A percentile compares a stretch with the other conserved stretches of the same genome.
These are phyloP conservation scores for Apis laboriosa DNA, from an alignment of 1,140 invertebrate species.

Conservation along the genomic window DNA sequence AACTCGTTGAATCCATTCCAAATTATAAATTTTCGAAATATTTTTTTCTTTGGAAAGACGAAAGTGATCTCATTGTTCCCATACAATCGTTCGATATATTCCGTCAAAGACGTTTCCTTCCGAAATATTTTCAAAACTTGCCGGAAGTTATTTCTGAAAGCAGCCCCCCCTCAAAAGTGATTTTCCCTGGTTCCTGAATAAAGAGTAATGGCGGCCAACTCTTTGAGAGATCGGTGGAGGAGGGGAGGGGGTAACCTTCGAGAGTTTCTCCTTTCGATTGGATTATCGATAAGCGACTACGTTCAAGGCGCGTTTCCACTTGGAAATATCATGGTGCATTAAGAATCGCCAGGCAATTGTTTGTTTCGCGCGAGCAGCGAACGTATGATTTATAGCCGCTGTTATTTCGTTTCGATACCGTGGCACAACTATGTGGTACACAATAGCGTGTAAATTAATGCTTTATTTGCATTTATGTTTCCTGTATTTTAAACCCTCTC, in stretches of 20 bases:
- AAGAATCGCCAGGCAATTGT: background rate
- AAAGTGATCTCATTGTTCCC: too few relatives aligned
- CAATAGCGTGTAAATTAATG: background rate
- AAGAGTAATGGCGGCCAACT: background rate
- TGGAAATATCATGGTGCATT: background rate
- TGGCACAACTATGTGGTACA: background rate
- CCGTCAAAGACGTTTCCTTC: background rate
- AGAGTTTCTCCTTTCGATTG: background rate
- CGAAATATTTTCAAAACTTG: conserved; percentile 2
- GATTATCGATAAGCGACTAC: background rate
- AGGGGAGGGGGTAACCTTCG: background rate
- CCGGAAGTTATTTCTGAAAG: conserved; percentile 6
- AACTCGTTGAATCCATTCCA: too few relatives aligned
- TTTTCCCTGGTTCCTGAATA: background rate
- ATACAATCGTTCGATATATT: background rate
- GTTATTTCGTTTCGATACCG: background rate
- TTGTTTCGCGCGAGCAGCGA: background rate
- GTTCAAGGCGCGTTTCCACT: background rate
- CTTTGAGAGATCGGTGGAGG: too few relatives aligned
- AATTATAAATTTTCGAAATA: too few relatives aligned
- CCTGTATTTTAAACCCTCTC: background rate
- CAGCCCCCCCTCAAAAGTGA: background rate
- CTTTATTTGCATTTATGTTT: background rate
- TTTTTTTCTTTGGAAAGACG: too few relatives aligned
- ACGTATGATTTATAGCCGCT: background rate